Conservation (phyloP, 2,113 vertebrate species). For the Aptenodytes patagonicus region DNA sequence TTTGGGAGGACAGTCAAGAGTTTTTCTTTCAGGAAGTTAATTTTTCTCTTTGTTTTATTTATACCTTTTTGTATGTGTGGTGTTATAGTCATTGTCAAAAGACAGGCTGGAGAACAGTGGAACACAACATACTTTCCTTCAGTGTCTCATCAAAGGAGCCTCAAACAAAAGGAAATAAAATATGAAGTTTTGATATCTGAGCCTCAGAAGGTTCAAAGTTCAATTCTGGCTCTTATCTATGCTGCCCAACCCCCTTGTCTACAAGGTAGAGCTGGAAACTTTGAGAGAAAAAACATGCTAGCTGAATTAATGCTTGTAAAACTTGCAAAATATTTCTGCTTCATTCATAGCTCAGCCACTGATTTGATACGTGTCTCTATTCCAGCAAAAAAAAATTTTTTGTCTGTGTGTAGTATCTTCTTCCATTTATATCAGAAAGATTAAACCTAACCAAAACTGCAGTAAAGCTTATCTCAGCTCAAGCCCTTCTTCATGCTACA, state of each 20-base stretch:
- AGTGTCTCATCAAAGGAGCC: neutral
- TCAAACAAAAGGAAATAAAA: constrained; percentile 33
- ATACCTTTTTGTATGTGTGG: constrained; percentile 39
- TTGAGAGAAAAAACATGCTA: neutral
- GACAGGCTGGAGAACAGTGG: neutral
- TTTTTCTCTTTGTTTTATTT: constrained; percentile 79
- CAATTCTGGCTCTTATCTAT: constrained; percentile 5
- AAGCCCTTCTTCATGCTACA: neutral
- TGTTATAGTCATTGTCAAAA: constrained; percentile 48
- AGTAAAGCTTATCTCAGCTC: neutral
- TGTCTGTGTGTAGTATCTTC: neutral
- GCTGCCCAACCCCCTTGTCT: neutral
- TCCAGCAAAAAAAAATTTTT: neutral
- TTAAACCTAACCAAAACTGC: neutral
- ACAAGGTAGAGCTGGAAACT: neutral
- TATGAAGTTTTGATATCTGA: constrained; percentile 1
- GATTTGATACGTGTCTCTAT: neutral
- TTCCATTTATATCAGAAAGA: neutral
- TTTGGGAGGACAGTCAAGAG: constrained; percentile 63
- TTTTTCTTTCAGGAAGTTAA: constrained; percentile 73
- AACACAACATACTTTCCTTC: neutral
- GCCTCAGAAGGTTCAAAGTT: constrained; percentile 14
- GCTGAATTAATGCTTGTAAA: neutral
- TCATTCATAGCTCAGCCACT: neutral
- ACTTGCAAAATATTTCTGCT: neutral